phyloP scores from a whole-genome alignment of 1,140 invertebrate species.

The Steinernema khuongi region DNA sequence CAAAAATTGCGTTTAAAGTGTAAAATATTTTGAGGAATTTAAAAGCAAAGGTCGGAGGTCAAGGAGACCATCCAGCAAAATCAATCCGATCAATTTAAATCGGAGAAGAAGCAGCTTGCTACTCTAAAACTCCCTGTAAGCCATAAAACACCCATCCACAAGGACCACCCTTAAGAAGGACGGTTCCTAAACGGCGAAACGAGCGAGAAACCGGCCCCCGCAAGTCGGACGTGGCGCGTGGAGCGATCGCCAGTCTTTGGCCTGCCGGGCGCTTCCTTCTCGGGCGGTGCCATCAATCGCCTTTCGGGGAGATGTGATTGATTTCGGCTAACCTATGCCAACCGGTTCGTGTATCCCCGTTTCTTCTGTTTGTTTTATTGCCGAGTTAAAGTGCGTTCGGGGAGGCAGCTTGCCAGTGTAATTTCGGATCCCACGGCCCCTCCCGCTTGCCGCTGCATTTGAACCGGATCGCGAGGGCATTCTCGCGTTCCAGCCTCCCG shows the following conservation, averaged over 20 bases:
- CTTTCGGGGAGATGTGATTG: not conserved
- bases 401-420: not conserved
- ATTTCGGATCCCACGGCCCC: not conserved
- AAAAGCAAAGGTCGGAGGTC: too few species aligned
- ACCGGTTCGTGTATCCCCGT: not conserved
- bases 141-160: too few species aligned
- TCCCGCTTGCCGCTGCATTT: not conserved
- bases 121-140: too few species aligned
- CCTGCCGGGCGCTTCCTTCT: not conserved
- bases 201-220: too few species aligned
- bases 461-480: not conserved
- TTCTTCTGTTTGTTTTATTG: conserved; percentile 10
- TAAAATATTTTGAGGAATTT: too few species aligned
- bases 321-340: conserved; percentile 10
- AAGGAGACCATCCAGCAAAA: too few species aligned
- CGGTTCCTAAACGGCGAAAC: too few species aligned
- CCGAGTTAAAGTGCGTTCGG: not conserved
- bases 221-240: too few species aligned
- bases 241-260: not conserved
- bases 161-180: too few species aligned
- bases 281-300: not conserved
- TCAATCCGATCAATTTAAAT: too few species aligned
- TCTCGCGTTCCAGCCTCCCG: not conserved
- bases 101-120: too few species aligned
- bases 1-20: too few species aligned